Evolutionary conservation across 2,888 invertebrate species (phyloP), one percentile per base, ranked within the genome.

Genomic region (Metellina segmentata): DNA sequence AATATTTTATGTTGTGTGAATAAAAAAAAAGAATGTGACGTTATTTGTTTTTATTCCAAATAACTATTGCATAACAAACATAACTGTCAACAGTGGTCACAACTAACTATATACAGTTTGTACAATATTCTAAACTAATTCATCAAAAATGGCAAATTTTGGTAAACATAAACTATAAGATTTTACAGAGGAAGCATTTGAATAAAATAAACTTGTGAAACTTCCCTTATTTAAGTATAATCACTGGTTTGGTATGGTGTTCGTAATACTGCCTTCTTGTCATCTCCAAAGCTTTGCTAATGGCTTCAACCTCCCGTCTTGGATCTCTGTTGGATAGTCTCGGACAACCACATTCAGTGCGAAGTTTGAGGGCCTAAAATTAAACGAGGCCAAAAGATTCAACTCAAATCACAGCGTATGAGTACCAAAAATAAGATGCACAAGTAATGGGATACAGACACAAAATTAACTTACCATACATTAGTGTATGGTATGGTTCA

Each of bases 251-350:
- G 7, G 78, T 72, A 79, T 88, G 16, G 9, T 79, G 49, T 19
- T 83, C 69, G 72, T 87, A 72, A 51, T 49, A 92, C 51, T 81
- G 69, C 16, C 61, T 89, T 71, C 89, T 86, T n/a, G 49, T 51
- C 8, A 81, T 49, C 51, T 91, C 89, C 6, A 93, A 34, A 19
- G 86, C 52, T 34, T 93, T 72, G 19, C 93, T 93, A 7, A 94
- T 51, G 8, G 72, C 19, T 78, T 91, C 92, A 49, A 94, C 89
- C 4, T 90, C 85, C n/a, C 92, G 77, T 74, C 94, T 92, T 7
- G 95, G 95, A 89, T 95, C 94, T 4, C 75, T 69, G n/a, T 85
- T 77, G 7, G 94, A 93, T 34, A 95, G 92, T 9, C 85, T 81
- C 0, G 94, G 94, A 91, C 95, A 95, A 19, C 94, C 93, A 91